These are phyloP conservation scores for Frankliniella fusca DNA, from an alignment of 2,888 invertebrate genomes.

Conservation along the genomic window DNA sequence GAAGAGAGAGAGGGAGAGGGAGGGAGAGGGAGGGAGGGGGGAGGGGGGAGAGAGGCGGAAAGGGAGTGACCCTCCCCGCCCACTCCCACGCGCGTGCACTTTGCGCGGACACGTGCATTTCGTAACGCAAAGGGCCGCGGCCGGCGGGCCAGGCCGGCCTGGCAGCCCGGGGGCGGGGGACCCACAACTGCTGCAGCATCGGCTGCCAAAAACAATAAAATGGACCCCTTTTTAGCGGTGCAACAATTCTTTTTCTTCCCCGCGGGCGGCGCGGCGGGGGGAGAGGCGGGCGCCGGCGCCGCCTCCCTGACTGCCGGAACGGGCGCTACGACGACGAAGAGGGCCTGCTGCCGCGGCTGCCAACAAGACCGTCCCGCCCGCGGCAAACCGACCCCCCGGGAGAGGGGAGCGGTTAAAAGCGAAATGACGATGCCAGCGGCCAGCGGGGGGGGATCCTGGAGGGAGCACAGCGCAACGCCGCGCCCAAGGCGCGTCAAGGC, in stretches of 20 bases:
- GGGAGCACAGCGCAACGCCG: no score
- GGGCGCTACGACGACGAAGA: slow-evolving; percentile 40
- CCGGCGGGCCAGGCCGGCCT: not conserved
- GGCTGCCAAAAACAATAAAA: slow-evolving; percentile 21
- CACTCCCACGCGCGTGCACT: slow-evolving; percentile 28
- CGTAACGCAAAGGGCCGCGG: slow-evolving; percentile 14
- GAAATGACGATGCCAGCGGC: not conserved
- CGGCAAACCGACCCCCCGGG: slow-evolving; percentile 36
- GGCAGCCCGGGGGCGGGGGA: no score
- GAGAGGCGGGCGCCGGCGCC: no score
- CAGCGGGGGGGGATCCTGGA: not conserved
- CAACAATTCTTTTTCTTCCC: slow-evolving; percentile 30
- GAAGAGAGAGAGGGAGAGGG: slow-evolving; percentile 27
- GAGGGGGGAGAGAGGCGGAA: not conserved
- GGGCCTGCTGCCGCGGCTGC: slow-evolving; percentile 46
- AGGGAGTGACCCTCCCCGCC: slow-evolving; percentile 18
- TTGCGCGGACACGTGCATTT: slow-evolving; percentile 11
- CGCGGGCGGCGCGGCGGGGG: slow-evolving; percentile 33
- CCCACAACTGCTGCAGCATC: not conserved
- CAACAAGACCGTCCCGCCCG: slow-evolving; percentile 41
- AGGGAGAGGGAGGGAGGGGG: not conserved
- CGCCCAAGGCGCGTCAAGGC: not conserved
- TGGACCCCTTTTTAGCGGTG: slow-evolving; percentile 30
- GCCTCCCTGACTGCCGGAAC: slow-evolving; percentile 34
- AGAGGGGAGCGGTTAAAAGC: not conserved